phyloP scores from a whole-genome alignment of 2,797 vertebrate genomes.

The Gymnoscopelus braueri region DNA sequence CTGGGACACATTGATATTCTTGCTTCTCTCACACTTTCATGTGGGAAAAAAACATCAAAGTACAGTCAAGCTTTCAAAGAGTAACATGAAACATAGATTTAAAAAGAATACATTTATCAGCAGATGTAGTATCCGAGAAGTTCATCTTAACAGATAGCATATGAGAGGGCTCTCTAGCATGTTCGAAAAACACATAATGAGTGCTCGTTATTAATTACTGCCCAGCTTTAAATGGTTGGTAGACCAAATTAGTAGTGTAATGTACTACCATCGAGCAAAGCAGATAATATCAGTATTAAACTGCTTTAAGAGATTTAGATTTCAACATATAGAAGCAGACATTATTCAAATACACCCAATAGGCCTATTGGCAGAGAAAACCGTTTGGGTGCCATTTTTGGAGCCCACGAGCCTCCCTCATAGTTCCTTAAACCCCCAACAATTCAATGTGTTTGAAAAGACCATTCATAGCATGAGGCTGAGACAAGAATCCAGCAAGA shows the following conservation, averaged over 20 bases:
- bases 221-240: slow-evolving; percentile 64
- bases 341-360: too few relatives aligned
- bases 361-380: too few relatives aligned
- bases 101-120: neutral
- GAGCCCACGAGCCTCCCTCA: too few relatives aligned
- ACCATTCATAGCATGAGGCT: too few relatives aligned
- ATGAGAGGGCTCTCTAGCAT: slow-evolving; percentile 39
- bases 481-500: too few relatives aligned
- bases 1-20: slow-evolving; percentile 14
- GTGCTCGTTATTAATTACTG: slow-evolving; percentile 70
- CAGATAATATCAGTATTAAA: slow-evolving; percentile 13
- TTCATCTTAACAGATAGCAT: slow-evolving; percentile 35
- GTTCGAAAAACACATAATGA: slow-evolving; percentile 51
- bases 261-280: slow-evolving; percentile 42
- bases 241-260: slow-evolving; percentile 64
- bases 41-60: slow-evolving; percentile 40
- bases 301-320: too few relatives aligned
- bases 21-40: slow-evolving; percentile 20
- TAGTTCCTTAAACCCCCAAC: too few relatives aligned
- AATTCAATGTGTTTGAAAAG: too few relatives aligned
- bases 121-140: slow-evolving; percentile 18
- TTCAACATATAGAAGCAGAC: too few relatives aligned
- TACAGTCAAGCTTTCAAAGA: slow-evolving; percentile 31
- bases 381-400: too few relatives aligned
- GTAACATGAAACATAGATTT: slow-evolving; percentile 51